Conservation (phyloP, 1,140 invertebrate species). For the Caerostris extrusa region DNA sequence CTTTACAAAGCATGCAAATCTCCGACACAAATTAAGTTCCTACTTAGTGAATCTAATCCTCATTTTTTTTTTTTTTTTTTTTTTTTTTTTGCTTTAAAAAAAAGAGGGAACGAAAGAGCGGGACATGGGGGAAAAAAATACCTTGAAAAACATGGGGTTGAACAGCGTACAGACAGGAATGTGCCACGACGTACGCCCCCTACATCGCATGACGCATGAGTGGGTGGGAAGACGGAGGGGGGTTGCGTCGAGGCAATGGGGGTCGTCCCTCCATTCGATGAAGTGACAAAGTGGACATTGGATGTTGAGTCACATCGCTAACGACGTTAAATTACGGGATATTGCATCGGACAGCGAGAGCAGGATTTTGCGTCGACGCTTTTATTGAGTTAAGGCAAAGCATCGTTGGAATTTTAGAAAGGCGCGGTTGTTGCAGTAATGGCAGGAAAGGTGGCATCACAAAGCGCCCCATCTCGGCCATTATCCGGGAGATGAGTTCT, state of each 20-base stretch:
- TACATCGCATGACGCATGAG: neutral
- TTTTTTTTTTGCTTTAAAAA: neutral
- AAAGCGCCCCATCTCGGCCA: neutral
- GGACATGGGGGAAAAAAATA: slow-evolving; percentile 13
- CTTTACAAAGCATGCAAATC: slow-evolving; percentile 54
- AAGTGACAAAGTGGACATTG: slow-evolving; percentile 61
- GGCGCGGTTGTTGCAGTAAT: neutral
- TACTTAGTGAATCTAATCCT: slow-evolving; percentile 44
- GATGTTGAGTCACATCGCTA: slow-evolving; percentile 62
- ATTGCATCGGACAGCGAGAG: neutral
- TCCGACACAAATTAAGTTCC: slow-evolving; percentile 50
- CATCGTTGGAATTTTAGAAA: slow-evolving; percentile 8
- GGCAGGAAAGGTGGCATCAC: neutral
- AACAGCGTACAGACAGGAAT: slow-evolving; percentile 30
- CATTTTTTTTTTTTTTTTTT: neutral
- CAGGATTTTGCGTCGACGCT: neutral
- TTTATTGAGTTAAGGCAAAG: slow-evolving; percentile 30
- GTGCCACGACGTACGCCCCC: neutral
- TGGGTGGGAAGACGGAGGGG: neutral
- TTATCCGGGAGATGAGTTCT: neutral
- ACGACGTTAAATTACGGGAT: slow-evolving; percentile 69
- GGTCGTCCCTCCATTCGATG: slow-evolving; percentile 17
- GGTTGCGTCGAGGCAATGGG: neutral
- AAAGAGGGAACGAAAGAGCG: neutral
- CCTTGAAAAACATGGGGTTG: neutral